These are phyloP conservation scores for Aporrectodea caliginosa DNA, from an alignment of 1,140 invertebrate genomes.

Conservation along the genomic window DNA sequence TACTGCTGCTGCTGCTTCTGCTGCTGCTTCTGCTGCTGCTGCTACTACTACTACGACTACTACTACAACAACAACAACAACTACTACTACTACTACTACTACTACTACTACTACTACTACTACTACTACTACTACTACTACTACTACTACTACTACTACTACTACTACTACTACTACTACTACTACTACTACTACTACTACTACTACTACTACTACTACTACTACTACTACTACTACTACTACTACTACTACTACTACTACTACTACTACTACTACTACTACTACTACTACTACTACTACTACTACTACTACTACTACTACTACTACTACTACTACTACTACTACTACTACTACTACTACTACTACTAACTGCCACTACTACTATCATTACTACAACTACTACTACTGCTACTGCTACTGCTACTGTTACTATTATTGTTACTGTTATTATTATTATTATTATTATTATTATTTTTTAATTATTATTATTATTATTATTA, in stretches of 20 bases:
- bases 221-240: conserved; percentile 2
- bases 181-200: conserved; percentile 17
- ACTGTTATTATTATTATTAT: too few species aligned
- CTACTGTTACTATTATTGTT: too few species aligned
- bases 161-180: conserved; percentile 23
- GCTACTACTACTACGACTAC: background rate
- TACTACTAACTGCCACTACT: conserved; percentile 20
- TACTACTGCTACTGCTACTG: conserved; percentile 18
- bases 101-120: conserved; percentile 23
- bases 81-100: conserved; percentile 23
- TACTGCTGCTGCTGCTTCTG: background rate
- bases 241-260: conserved; percentile 3
- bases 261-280: conserved; percentile 2
- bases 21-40: background rate
- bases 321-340: conserved; percentile 23
- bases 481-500: too few species aligned
- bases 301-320: conserved; percentile 23
- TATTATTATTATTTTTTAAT: too few species aligned
- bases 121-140: conserved; percentile 23
- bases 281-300: conserved; percentile 19
- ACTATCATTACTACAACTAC: conserved; percentile 15
- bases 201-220: conserved; percentile 2
- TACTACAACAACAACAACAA: conserved; percentile 4
- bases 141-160: conserved; percentile 23
- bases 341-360: conserved; percentile 23